Conservation (phyloP, 2,113 vertebrate species). For the Macquaria ambigua region DNA sequence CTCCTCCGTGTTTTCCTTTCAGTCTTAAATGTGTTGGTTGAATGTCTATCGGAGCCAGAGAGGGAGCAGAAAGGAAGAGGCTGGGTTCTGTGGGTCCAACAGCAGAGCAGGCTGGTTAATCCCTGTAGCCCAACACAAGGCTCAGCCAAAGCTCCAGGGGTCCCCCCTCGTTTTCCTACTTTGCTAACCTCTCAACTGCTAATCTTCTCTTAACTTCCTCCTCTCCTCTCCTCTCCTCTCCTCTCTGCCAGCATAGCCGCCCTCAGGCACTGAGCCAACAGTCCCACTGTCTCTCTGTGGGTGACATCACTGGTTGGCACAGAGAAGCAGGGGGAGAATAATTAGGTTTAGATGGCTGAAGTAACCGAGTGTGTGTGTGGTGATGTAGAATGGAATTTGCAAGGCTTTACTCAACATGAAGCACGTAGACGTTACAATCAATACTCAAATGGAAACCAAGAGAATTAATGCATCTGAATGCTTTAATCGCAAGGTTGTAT, state of each 20-base stretch:
- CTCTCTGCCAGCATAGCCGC: conserved; percentile 45
- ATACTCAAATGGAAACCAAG: conserved; percentile 23
- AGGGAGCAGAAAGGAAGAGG: conserved; percentile 53
- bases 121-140: conserved; percentile 53
- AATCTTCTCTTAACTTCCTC: conserved; percentile 50
- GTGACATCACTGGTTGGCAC: conserved; percentile 86
- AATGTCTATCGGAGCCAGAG: conserved; percentile 51
- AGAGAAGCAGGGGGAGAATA: conserved; percentile 75
- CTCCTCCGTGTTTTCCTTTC: conserved; percentile 74
- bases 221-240: conserved; percentile 28
- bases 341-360: conserved; percentile 82
- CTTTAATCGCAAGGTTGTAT: conserved; percentile 7
- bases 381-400: conserved; percentile 73
- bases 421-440: conserved; percentile 66
- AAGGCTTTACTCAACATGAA: conserved; percentile 62
- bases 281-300: conserved; percentile 72
- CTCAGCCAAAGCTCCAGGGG: conserved; percentile 66
- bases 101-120: conserved; percentile 67
- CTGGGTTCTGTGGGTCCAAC: conserved; percentile 48
- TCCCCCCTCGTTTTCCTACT: conserved; percentile 49
- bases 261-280: conserved; percentile 74
- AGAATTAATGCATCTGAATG: conserved; percentile 15
- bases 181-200: conserved; percentile 58
- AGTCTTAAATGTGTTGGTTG: conserved; percentile 64
- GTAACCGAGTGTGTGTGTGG: conserved; percentile 61